Evolutionary conservation across 2,113 vertebrate species (phyloP).

Genomic region (Trinectes maculatus): DNA sequence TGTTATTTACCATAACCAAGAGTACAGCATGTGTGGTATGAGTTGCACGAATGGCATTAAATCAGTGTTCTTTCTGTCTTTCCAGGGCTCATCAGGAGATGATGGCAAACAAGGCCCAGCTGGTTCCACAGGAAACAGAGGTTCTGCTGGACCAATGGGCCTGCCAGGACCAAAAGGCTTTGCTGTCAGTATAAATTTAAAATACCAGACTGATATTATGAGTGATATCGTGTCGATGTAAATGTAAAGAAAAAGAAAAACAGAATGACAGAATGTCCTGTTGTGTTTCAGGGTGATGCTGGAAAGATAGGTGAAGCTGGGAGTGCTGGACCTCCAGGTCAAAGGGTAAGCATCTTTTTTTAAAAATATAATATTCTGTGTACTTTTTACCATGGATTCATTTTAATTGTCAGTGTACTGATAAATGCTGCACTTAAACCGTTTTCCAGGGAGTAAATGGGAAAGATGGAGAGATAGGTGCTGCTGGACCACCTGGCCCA

Average conservation of each 20-base stretch:
- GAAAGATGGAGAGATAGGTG: constrained; percentile 96
- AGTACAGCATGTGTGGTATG: neutral
- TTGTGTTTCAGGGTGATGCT: constrained; percentile 88
- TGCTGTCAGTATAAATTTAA: constrained; percentile 82
- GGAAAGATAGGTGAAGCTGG: constrained; percentile 94
- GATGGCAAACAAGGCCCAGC: constrained; percentile 92
- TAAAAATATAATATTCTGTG: neutral
- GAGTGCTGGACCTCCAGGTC: constrained; percentile 87
- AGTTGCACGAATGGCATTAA: neutral
- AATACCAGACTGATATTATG: neutral
- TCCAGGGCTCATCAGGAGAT: constrained; percentile 91
- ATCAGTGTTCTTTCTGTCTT: neutral
- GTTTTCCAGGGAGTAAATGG: constrained; percentile 90
- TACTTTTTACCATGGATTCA: neutral
- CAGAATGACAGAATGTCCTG: neutral
- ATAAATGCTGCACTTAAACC: neutral
- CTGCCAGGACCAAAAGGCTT: constrained; percentile 95
- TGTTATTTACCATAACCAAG: neutral
- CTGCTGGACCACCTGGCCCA: constrained; percentile 90
- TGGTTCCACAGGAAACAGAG: constrained; percentile 89
- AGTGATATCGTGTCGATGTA: neutral
- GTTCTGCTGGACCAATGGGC: constrained; percentile 91
- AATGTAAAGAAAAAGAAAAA: neutral
- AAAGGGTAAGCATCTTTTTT: constrained; percentile 82
- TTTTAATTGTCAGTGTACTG: neutral